A percentile compares a stretch with the other conserved stretches of the same genome.
phyloP scores from a whole-genome alignment of 2,113 vertebrate species.

The Chloroceryle aenea region DNA sequence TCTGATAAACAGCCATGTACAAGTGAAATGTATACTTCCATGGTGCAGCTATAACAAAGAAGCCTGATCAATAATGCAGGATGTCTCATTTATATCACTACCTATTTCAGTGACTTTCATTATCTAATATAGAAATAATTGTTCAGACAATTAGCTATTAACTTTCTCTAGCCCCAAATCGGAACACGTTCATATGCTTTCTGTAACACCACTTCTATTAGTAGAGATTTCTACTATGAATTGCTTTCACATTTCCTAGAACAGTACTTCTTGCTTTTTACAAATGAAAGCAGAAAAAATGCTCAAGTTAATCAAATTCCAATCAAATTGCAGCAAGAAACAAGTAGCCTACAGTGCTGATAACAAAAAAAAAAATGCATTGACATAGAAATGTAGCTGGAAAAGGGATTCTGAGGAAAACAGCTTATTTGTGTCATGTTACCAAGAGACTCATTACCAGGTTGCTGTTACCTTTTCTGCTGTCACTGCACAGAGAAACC shows the following conservation, averaged over 20 bases:
- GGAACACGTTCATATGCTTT: neutral
- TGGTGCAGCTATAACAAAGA: constrained; percentile 35
- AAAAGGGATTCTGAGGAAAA: constrained; percentile 1
- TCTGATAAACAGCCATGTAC: neutral
- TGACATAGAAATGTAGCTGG: neutral
- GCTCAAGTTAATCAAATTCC: neutral
- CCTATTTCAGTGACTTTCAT: constrained; percentile 43
- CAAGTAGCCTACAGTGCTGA: neutral
- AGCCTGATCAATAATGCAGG: constrained; percentile 72
- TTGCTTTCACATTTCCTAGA: neutral
- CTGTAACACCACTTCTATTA: neutral
- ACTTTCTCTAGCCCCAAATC: constrained; percentile 20
- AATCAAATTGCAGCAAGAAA: neutral
- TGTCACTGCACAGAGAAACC: neutral
- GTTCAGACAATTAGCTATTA: constrained; percentile 30
- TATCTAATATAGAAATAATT: constrained; percentile 48
- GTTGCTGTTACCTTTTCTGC: neutral
- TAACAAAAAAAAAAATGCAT: neutral
- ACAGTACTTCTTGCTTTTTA: neutral
- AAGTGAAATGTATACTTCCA: neutral
- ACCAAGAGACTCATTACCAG: neutral
- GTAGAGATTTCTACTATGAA: neutral
- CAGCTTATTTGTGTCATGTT: neutral
- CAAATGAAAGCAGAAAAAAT: neutral
- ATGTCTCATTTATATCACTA: constrained; percentile 38